These are phyloP conservation scores for Pandemis cinnamomeana DNA, from an alignment of 2,888 invertebrate species.

Conservation along the genomic window DNA sequence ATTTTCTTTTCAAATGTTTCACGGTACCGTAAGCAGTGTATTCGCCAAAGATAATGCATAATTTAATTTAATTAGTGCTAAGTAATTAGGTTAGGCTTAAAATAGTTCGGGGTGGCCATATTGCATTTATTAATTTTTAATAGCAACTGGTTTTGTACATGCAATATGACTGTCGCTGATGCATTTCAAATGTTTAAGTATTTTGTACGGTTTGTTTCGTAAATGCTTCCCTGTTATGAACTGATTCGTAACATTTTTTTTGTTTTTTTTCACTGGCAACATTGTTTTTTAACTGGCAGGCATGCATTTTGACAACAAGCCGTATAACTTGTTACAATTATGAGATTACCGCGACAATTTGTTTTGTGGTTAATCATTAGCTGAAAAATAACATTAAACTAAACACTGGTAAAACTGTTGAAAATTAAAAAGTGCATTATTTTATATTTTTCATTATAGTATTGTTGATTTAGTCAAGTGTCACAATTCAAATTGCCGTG, in stretches of 20 bases:
- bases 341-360: slow-evolving; percentile 20
- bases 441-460: neutral
- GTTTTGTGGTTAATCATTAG: neutral
- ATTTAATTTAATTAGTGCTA: slow-evolving; percentile 70
- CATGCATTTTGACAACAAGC: slow-evolving; percentile 27
- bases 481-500: slow-evolving; percentile 8
- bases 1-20: slow-evolving; percentile 58
- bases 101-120: slow-evolving; percentile 44
- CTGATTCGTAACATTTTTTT: slow-evolving; percentile 8
- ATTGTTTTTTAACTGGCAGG: slow-evolving; percentile 12
- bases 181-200: slow-evolving; percentile 36
- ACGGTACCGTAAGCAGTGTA: slow-evolving; percentile 80
- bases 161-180: slow-evolving; percentile 46
- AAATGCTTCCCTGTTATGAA: slow-evolving; percentile 33
- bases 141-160: slow-evolving; percentile 42
- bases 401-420: neutral
- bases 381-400: neutral
- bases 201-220: slow-evolving; percentile 41
- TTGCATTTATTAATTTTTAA: slow-evolving; percentile 39
- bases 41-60: slow-evolving; percentile 84
- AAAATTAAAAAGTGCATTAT: neutral
- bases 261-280: slow-evolving; percentile 6
- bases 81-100: slow-evolving; percentile 59
- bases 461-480: neutral
- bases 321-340: slow-evolving; percentile 21